These are phyloP conservation scores for Drosophila cognata DNA, from an alignment of 2,888 invertebrate genomes.

Conservation along the genomic window DNA sequence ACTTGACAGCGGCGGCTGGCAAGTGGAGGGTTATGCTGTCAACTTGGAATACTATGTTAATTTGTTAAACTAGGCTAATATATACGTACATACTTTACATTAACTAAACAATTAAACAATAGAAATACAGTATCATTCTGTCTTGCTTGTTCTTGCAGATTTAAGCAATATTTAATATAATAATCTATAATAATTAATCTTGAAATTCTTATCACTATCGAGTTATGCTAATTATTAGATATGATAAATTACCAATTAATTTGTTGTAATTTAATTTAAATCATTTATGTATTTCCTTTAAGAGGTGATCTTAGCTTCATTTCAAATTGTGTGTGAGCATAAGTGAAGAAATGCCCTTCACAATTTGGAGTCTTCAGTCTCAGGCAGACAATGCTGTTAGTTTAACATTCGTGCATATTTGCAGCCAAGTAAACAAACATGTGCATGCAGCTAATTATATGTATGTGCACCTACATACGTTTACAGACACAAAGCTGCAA, in stretches of 20 bases:
- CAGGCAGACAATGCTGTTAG: neutral
- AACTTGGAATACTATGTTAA: constrained; percentile 57
- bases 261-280: neutral
- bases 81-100: constrained; percentile 29
- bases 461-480: constrained; percentile 7
- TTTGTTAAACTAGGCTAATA: constrained; percentile 60
- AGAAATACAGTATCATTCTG: too few relatives aligned
- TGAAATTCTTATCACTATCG: too few relatives aligned
- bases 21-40: neutral
- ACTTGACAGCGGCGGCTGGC: constrained; percentile 8
- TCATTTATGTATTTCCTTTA: neutral
- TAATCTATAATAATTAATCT: too few relatives aligned
- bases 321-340: neutral
- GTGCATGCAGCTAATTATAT: constrained; percentile 1
- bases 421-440: constrained; percentile 3
- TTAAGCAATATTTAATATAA: too few relatives aligned
- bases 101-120: constrained; percentile 20
- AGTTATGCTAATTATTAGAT: neutral
- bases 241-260: neutral
- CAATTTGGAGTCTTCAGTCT: neutral
- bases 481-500: neutral
- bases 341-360: neutral
- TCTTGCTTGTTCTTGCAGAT: too few relatives aligned
- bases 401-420: neutral
- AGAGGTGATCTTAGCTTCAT: neutral